Evolutionary conservation across 2,888 invertebrate genomes (phyloP).

Genomic region (Nemoura dubitans): DNA sequence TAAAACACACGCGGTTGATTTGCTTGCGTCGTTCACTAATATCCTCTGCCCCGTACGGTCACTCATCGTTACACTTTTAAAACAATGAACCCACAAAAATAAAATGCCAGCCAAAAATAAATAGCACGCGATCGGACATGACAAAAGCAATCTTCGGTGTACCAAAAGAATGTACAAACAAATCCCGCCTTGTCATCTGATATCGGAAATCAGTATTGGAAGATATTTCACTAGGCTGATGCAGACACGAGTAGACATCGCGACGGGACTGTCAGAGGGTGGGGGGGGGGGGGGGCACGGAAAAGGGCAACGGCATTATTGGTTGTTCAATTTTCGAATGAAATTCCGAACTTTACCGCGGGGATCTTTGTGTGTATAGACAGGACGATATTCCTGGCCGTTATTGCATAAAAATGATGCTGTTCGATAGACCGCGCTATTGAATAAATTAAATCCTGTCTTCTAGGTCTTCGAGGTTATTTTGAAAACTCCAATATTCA

Average conservation of each 20-base stretch:
- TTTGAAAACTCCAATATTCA: conserved; percentile 15
- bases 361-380: background rate
- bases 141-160: background rate
- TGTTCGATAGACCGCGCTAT: conserved; percentile 32
- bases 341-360: conserved; percentile 41
- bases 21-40: too few species aligned
- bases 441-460: conserved; percentile 45
- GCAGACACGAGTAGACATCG: background rate
- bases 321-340: conserved; percentile 43
- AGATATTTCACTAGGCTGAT: conserved; percentile 4
- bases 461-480: background rate
- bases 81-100: too few species aligned
- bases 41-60: too few species aligned
- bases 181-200: background rate
- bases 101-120: too few species aligned
- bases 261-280: background rate
- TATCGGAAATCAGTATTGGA: conserved; percentile 27
- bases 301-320: background rate
- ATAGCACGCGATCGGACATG: background rate
- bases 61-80: too few species aligned
- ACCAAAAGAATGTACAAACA: conserved; percentile 13
- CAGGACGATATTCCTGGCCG: conserved; percentile 43
- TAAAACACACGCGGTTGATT: too few species aligned
- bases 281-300: background rate
- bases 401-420: conserved; percentile 41